Percentiles rank a stretch among this genome's conserved stretches.
These are phyloP conservation scores for Brachyptera risi DNA, from an alignment of 2,888 invertebrate genomes.

Conservation along the genomic window DNA sequence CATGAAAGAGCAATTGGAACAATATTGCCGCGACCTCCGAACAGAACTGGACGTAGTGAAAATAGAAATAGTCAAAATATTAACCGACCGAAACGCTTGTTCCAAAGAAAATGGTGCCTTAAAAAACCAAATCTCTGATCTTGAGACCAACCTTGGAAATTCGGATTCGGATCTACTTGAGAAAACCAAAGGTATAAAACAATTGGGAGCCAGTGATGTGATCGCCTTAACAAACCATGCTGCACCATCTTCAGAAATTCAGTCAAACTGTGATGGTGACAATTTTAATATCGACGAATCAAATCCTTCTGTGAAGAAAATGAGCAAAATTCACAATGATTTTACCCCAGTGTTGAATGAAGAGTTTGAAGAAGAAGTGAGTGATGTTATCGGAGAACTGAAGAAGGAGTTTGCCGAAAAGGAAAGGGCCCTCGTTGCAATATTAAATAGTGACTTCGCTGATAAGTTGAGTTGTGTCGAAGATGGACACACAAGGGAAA, in stretches of 20 bases:
- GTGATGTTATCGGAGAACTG: not conserved
- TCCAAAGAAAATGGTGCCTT: slow-evolving; percentile 41
- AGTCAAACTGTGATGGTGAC: not conserved
- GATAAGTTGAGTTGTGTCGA: slow-evolving; percentile 35
- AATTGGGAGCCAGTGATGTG: too few species aligned
- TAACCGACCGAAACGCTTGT: slow-evolving; percentile 40
- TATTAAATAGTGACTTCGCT: not conserved
- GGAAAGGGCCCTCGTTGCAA: not conserved
- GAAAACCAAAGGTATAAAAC: too few species aligned
- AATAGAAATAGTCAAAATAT: slow-evolving; percentile 39
- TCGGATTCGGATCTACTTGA: too few species aligned
- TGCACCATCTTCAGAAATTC: too few species aligned
- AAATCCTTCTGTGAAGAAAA: too few species aligned
- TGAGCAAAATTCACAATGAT: too few species aligned
- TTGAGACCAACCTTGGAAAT: slow-evolving; percentile 15
- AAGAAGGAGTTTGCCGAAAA: not conserved
- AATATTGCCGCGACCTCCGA: slow-evolving; percentile 37
- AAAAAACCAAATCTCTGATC: slow-evolving; percentile 38
- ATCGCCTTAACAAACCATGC: too few species aligned
- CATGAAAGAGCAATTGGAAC: slow-evolving; percentile 33
- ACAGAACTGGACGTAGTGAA: slow-evolving; percentile 38
- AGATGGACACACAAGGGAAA: slow-evolving; percentile 43
- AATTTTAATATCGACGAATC: too few species aligned
- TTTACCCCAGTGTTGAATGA: too few species aligned
- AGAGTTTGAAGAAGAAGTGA: not conserved